Evolutionary conservation across 2,888 invertebrate genomes (phyloP).

Genomic region (Apodemia mormo): DNA sequence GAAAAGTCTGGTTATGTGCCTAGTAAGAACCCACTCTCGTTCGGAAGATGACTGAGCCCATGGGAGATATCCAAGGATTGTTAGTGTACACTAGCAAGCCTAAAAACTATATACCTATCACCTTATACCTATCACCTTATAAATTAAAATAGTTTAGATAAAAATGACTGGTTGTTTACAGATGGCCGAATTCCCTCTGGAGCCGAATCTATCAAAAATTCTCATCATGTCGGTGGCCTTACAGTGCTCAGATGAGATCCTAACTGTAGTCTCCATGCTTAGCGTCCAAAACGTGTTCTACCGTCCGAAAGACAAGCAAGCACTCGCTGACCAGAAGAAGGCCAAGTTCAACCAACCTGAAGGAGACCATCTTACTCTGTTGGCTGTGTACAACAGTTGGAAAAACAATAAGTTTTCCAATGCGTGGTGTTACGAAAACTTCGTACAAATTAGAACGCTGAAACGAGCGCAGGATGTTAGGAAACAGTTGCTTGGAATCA

Average conservation of each 20-base stretch:
- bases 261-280: constrained; percentile 99
- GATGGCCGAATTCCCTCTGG: constrained; percentile 99
- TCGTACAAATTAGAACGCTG: constrained; percentile 97
- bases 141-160: not conserved
- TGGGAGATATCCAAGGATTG: too few species aligned
- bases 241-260: constrained; percentile 98
- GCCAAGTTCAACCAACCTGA: constrained; percentile 99
- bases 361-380: constrained; percentile 97
- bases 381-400: constrained; percentile 99
- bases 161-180: constrained; percentile 52
- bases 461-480: constrained; percentile 99
- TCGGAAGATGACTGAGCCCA: too few species aligned
- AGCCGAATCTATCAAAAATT: constrained; percentile 99
- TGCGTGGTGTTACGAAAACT: constrained; percentile 99
- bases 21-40: too few species aligned
- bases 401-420: constrained; percentile 99
- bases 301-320: constrained; percentile 96
- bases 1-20: too few species aligned
- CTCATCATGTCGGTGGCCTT: constrained; percentile 99
- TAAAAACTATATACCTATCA: too few species aligned
- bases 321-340: constrained; percentile 98
- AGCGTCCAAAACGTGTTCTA: constrained; percentile 99
- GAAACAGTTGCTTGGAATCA: constrained; percentile 97
- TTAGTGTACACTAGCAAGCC: too few species aligned
- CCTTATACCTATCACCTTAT: too few species aligned